Evolutionary conservation across 2,888 invertebrate genomes (phyloP), one percentile per base, ranked within the genome.

Genomic region (Zele albiditarsus): DNA sequence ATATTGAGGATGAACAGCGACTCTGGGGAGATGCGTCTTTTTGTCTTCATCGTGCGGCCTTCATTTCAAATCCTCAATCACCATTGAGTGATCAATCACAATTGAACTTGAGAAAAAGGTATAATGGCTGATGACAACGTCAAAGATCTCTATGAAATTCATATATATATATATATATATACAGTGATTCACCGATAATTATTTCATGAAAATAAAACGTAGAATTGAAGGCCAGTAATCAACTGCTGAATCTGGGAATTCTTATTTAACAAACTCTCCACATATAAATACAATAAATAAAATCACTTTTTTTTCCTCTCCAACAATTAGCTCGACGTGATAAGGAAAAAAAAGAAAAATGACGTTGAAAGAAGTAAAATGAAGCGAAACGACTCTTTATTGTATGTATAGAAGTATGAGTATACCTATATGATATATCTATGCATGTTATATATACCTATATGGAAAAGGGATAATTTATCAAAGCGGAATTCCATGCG

Each of bases 31-130:
- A 79, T 78, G 81, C 79, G 81, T 83, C 84, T 86, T 86, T 88
- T 86, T 86, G 84, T 86, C 86, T 85, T 42, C 79, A 78, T 65
- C 77, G 83, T 77, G 81, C 82, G 81, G 82, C 86, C 86, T 86
- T 84, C 85, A 84, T 86, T 86, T 84, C 81, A 82, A 84, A 87
- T 86, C 86, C 84, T 87, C 88, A 87, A 88, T 87, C 87, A 87
- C 83, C 86, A 82, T 73, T 82, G 84, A 76, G 87, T 86, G 86
- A 87, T 86, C 86, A 87, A 88, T 87, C 87, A 87, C 85, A 87
- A 87, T 87, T 86, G 88, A 86, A 85, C 84, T 84, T 83, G 84
- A 82, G 84, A 83, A 82, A 82, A 79, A 82, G 76, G 69, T 76
- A 67, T 77, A 79, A 82, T 73, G 79, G 73, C 78, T 63, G 71